phyloP scores from a whole-genome alignment of 2,888 invertebrate genomes.

The Xylota sylvarum region DNA sequence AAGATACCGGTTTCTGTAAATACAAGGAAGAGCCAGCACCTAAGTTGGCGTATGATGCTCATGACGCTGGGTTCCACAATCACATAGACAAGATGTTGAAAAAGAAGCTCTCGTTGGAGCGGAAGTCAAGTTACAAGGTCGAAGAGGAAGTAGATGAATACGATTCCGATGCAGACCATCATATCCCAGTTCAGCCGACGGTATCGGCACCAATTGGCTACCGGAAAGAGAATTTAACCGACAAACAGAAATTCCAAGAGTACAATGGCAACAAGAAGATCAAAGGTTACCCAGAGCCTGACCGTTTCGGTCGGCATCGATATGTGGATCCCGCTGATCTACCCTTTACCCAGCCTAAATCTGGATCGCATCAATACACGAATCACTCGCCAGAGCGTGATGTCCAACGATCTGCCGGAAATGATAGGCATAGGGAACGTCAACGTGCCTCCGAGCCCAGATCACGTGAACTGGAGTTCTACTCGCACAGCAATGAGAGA shows the following conservation, averaged over 20 bases:
- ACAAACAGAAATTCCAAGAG: slow-evolving; percentile 84
- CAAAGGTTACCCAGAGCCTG: slow-evolving; percentile 81
- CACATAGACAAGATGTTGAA: slow-evolving; percentile 82
- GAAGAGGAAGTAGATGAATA: slow-evolving; percentile 81
- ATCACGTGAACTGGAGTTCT: slow-evolving; percentile 79
- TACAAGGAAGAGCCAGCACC: slow-evolving; percentile 67
- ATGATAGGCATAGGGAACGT: slow-evolving; percentile 77
- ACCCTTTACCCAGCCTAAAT: slow-evolving; percentile 80
- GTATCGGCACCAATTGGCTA: slow-evolving; percentile 77
- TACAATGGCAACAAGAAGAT: slow-evolving; percentile 81
- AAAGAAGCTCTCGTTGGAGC: slow-evolving; percentile 80
- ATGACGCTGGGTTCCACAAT: slow-evolving; percentile 83
- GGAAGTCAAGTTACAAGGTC: slow-evolving; percentile 76
- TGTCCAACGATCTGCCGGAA: slow-evolving; percentile 38
- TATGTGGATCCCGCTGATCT: slow-evolving; percentile 83
- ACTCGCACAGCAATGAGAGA: slow-evolving; percentile 81
- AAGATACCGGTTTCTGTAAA: slow-evolving; percentile 74
- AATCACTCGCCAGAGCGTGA: slow-evolving; percentile 77
- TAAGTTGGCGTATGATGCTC: slow-evolving; percentile 73
- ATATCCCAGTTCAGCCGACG: slow-evolving; percentile 68
- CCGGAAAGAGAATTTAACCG: slow-evolving; percentile 84
- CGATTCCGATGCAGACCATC: slow-evolving; percentile 81
- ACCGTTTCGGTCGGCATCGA: slow-evolving; percentile 83
- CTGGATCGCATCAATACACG: slow-evolving; percentile 78
- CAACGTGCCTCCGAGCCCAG: slow-evolving; percentile 68